phyloP scores from a whole-genome alignment of 2,113 vertebrate genomes.

The Neomonachus schauinslandi region DNA sequence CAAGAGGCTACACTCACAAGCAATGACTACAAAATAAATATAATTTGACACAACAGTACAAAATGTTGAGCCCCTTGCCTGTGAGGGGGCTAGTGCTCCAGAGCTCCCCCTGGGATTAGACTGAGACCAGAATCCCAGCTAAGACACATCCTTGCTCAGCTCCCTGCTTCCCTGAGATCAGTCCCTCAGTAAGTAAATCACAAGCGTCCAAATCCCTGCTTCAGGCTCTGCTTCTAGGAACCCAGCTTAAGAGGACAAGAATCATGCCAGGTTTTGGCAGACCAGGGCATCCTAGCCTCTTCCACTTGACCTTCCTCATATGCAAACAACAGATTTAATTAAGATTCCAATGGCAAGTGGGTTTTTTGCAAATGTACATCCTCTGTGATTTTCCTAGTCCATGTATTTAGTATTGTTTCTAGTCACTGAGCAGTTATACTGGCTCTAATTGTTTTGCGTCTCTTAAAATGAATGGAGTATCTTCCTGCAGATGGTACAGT shows the following conservation, averaged over 20 bases:
- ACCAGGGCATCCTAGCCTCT: not conserved
- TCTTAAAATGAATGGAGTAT: slow-evolving; percentile 7
- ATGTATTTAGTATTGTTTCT: not conserved
- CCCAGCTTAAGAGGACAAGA: not conserved
- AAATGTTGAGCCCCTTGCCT: not conserved
- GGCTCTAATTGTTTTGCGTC: not conserved
- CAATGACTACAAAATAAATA: not conserved
- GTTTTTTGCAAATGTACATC: not conserved
- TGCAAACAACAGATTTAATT: not conserved
- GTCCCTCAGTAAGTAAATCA: not conserved
- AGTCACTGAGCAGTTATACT: not conserved
- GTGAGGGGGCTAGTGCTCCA: not conserved
- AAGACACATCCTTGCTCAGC: not conserved
- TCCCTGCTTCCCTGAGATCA: not conserved
- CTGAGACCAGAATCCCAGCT: not conserved
- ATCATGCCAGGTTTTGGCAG: not conserved
- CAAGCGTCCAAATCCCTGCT: not conserved
- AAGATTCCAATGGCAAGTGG: not conserved
- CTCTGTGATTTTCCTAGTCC: not conserved
- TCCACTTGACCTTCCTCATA: not conserved
- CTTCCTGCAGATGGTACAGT: not conserved
- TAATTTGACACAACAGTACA: not conserved
- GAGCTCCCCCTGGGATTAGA: not conserved
- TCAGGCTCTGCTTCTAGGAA: not conserved
- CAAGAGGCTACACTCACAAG: not conserved